Evolutionary conservation across 2,113 vertebrate species (phyloP).

Genomic region (Calyptommatus sinebrachiatus): DNA sequence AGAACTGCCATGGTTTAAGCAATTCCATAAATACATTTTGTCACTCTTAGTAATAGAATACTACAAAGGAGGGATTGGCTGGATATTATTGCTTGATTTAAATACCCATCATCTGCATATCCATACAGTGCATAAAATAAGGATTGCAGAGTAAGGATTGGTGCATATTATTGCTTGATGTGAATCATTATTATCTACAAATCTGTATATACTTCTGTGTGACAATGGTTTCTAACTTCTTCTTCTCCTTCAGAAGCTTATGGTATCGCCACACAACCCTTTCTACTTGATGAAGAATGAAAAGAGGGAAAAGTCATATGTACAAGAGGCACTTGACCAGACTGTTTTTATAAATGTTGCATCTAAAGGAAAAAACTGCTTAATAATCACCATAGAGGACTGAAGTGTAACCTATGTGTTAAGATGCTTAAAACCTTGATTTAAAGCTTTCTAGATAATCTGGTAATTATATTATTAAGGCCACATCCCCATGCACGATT

Average conservation of each 20-base stretch:
- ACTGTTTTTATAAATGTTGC: background rate
- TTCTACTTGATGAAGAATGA: background rate
- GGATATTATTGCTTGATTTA: no score
- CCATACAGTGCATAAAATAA: background rate
- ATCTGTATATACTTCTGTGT: background rate
- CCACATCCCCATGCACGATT: no score
- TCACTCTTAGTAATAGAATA: no score
- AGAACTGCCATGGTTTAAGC: background rate
- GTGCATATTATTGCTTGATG: no score
- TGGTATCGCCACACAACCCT: background rate
- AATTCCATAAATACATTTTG: background rate
- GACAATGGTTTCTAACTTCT: background rate
- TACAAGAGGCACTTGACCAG: conserved; percentile 6
- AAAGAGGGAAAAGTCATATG: background rate
- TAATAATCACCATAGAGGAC: background rate
- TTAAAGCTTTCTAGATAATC: background rate
- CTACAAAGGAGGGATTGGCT: no score
- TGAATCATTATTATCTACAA: no score
- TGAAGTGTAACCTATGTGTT: background rate
- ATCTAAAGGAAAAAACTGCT: background rate
- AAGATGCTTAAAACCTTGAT: background rate
- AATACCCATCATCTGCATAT: no score
- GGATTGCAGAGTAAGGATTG: background rate
- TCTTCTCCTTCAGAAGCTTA: background rate
- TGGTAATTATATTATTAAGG: background rate